Conservation (phyloP, 92 coral and sea anemone genomes). For the Palythoa caribaeorum region DNA sequence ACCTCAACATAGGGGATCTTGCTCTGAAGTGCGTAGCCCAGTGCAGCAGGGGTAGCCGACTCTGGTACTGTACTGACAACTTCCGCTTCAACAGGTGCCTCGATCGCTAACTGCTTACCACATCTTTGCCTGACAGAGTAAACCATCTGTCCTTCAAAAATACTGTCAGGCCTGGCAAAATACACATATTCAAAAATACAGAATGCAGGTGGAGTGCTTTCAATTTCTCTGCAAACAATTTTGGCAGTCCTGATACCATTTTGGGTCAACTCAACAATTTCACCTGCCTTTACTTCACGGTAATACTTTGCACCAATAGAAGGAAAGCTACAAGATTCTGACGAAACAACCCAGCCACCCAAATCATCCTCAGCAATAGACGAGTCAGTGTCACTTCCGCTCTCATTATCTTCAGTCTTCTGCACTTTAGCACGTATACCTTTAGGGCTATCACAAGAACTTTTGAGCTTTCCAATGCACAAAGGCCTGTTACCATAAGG, state of each 20-base stretch:
- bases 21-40: constrained; percentile 80
- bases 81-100: constrained; percentile 93
- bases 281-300: constrained; percentile 91
- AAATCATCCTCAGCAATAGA: constrained; percentile 55
- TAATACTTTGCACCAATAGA: constrained; percentile 92
- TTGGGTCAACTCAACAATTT: constrained; percentile 86
- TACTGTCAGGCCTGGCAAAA: constrained; percentile 96
- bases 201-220: constrained; percentile 79
- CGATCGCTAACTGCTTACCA: constrained; percentile 90
- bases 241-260: constrained; percentile 83
- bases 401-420: constrained; percentile 43
- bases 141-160: constrained; percentile 98
- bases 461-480: constrained; percentile 87
- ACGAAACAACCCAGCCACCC: constrained; percentile 94
- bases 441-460: constrained; percentile 59
- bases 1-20: constrained; percentile 97
- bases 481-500: constrained; percentile 98
- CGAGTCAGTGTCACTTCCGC: constrained; percentile 46
- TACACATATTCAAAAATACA: constrained; percentile 97
- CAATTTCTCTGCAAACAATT: constrained; percentile 65
- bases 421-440: constrained; percentile 53
- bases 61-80: constrained; percentile 98
- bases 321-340: constrained; percentile 93
- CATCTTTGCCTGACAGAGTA: constrained; percentile 88
- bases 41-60: constrained; percentile 97